Evolutionary conservation across 2,113 vertebrate genomes (phyloP).

Genomic region (Bagarius yarrelli): DNA sequence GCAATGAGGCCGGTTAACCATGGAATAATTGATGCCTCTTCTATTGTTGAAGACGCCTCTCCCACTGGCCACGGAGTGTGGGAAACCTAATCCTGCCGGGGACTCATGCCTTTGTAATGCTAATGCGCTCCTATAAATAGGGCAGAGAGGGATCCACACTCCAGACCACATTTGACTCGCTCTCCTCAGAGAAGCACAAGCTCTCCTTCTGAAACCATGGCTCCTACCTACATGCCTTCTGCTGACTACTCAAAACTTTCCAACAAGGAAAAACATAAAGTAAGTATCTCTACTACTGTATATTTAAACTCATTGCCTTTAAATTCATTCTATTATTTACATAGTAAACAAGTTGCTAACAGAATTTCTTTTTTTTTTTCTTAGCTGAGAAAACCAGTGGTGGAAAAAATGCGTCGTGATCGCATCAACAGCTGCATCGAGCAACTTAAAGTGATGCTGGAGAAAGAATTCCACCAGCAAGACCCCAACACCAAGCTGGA

Average conservation of each 20-base stretch:
- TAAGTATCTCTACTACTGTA: constrained; percentile 44
- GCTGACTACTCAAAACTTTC: constrained; percentile 51
- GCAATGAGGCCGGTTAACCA: constrained; percentile 60
- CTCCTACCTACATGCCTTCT: constrained; percentile 51
- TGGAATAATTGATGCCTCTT: constrained; percentile 66
- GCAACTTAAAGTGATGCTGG: constrained; percentile 52
- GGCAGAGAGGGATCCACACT: constrained; percentile 46
- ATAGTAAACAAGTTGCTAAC: constrained; percentile 31
- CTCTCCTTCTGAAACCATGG: constrained; percentile 52
- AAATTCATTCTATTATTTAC: not conserved
- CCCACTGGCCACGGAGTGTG: constrained; percentile 65
- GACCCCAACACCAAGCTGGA: constrained; percentile 73
- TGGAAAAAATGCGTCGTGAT: constrained; percentile 74
- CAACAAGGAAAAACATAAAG: constrained; percentile 65
- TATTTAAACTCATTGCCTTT: not conserved
- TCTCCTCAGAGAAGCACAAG: constrained; percentile 51
- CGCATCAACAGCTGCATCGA: constrained; percentile 66
- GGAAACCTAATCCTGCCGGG: constrained; percentile 67
- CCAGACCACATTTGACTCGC: constrained; percentile 52
- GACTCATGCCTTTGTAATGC: constrained; percentile 69
- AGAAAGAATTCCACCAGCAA: constrained; percentile 43
- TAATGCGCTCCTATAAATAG: constrained; percentile 61
- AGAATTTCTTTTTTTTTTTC: not conserved
- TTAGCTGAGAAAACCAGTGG: constrained; percentile 71
- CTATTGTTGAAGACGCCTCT: constrained; percentile 58